phyloP scores from a whole-genome alignment of 1,140 invertebrate genomes.

The Nephila pilipes region DNA sequence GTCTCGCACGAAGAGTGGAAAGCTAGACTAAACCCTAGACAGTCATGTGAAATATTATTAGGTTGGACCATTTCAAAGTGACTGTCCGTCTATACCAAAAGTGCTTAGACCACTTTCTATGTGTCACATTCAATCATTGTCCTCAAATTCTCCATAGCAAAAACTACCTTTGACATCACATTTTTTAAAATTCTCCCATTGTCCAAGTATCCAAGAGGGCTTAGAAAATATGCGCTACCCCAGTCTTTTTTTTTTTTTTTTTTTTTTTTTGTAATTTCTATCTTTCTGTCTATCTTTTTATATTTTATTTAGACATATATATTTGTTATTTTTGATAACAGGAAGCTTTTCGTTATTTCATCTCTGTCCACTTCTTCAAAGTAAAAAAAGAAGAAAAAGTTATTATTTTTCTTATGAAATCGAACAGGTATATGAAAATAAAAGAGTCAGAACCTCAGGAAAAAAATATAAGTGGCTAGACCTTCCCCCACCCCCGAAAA shows the following conservation, averaged over 20 bases:
- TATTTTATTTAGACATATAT: slow-evolving; percentile 2
- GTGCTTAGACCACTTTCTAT: neutral
- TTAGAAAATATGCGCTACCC: neutral
- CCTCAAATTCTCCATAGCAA: neutral
- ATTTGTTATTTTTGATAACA: neutral
- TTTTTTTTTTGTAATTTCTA: neutral
- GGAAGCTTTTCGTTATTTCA: neutral
- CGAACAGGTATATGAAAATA: slow-evolving; percentile 72
- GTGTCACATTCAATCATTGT: slow-evolving; percentile 46
- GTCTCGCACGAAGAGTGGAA: neutral
- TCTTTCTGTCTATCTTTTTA: neutral
- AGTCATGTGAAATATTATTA: neutral
- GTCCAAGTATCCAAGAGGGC: neutral
- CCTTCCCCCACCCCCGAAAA: neutral
- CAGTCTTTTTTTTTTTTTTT: neutral
- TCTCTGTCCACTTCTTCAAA: neutral
- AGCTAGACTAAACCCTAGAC: neutral
- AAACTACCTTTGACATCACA: slow-evolving; percentile 43
- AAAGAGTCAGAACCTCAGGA: slow-evolving; percentile 45
- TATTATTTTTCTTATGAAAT: slow-evolving; percentile 51
- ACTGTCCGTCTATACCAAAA: neutral
- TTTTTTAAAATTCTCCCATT: slow-evolving; percentile 29
- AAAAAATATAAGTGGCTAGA: slow-evolving; percentile 52
- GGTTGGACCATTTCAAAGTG: neutral
- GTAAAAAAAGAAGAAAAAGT: no score